phyloP scores from a whole-genome alignment of 2,113 vertebrate genomes.

The Apaloderma vittatum region DNA sequence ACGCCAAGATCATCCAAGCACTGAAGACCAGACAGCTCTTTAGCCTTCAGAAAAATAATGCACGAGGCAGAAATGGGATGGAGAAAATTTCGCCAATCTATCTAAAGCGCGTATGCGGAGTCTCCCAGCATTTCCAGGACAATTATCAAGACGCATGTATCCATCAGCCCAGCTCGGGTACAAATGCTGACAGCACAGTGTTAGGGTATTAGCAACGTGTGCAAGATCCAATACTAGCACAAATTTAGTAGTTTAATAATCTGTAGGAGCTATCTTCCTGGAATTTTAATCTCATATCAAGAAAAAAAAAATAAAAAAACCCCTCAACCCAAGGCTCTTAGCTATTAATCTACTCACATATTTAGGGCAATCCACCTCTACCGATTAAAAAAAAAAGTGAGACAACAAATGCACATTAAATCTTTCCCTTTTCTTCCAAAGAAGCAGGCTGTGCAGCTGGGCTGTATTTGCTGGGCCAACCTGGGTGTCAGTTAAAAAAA shows the following conservation, averaged over 20 bases:
- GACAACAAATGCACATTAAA: background rate
- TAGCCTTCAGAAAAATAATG: conserved; percentile 2
- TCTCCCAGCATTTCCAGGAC: conserved; percentile 21
- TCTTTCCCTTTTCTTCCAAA: conserved; percentile 52
- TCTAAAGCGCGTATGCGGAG: background rate
- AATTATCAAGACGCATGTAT: conserved; percentile 35
- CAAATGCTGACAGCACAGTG: conserved; percentile 38
- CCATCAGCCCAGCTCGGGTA: conserved; percentile 9
- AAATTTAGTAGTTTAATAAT: conserved; percentile 68
- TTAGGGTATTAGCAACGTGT: conserved; percentile 50
- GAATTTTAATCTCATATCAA: conserved; percentile 67
- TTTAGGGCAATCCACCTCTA: conserved; percentile 62
- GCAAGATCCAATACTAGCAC: conserved; percentile 35
- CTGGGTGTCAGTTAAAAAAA: background rate
- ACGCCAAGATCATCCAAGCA: conserved; percentile 8
- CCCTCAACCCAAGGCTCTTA: background rate
- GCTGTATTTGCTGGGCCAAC: background rate
- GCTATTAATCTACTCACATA: conserved; percentile 65
- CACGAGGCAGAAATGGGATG: background rate
- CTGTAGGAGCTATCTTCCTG: conserved; percentile 58
- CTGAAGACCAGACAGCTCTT: conserved; percentile 26
- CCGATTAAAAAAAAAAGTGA: conserved; percentile 16
- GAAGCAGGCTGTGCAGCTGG: background rate
- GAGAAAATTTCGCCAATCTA: background rate
- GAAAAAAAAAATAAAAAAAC: background rate